These are phyloP conservation scores for Gastracanthus pulcherrimus DNA, from an alignment of 2,888 invertebrate genomes.

Conservation along the genomic window DNA sequence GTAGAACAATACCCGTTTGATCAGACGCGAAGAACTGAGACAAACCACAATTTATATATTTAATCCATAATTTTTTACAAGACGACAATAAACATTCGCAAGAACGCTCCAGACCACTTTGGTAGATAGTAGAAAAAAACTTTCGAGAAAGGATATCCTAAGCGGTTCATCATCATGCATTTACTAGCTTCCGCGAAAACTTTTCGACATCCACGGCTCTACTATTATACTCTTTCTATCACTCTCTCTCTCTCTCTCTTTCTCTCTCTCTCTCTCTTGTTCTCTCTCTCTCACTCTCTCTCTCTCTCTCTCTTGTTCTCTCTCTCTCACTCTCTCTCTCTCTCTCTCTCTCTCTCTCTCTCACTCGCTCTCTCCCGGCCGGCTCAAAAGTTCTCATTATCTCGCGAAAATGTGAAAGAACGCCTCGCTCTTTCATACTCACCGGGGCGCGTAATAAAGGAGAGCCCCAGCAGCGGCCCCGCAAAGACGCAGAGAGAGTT, in stretches of 20 bases:
- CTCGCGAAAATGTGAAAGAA: slow-evolving; percentile 6
- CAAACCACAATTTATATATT: not conserved
- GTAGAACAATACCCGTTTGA: not conserved
- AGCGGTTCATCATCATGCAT: not conserved
- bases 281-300: not conserved
- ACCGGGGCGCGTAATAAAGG: not conserved
- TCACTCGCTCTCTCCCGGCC: not conserved
- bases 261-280: too few relatives aligned
- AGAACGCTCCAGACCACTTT: not conserved
- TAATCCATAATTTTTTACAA: not conserved
- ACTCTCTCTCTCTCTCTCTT: not conserved
- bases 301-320: slow-evolving; percentile 11
- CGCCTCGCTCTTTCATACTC: not conserved
- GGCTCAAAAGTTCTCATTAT: slow-evolving; percentile 38
- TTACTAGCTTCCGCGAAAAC: slow-evolving; percentile 23
- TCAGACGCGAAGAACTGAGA: not conserved
- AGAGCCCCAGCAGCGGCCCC: not conserved
- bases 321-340: slow-evolving; percentile 6
- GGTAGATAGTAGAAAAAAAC: not conserved
- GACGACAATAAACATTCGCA: not conserved
- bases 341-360: not conserved
- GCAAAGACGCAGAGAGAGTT: too few relatives aligned
- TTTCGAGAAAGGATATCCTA: slow-evolving; percentile 2
- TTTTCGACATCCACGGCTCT: not conserved
- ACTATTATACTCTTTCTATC: not conserved